phyloP scores from a whole-genome alignment of 2,797 vertebrate species.

The Eurystomus glaucurus region DNA sequence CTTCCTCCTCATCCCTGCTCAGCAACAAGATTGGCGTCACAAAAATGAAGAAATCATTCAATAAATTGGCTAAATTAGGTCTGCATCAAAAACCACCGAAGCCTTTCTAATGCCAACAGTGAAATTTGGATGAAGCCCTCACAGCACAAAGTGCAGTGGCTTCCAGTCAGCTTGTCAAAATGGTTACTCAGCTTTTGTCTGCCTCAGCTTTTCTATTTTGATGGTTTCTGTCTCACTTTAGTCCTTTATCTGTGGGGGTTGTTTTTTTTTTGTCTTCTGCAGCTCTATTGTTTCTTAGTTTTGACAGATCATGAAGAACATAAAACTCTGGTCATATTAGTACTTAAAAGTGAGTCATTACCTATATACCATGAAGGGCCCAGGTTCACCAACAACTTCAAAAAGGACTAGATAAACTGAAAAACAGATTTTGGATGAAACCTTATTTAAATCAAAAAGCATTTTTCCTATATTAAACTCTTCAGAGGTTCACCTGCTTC shows the following conservation, averaged over 20 bases:
- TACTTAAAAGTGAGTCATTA: not conserved
- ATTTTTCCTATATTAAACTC: not conserved
- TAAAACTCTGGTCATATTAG: not conserved
- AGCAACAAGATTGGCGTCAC: conserved; percentile 46
- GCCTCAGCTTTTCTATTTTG: not conserved
- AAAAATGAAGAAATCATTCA: conserved; percentile 64
- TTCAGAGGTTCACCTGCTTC: not conserved
- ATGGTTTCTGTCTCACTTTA: not conserved
- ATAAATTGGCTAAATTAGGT: conserved; percentile 57
- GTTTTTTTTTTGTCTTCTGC: not conserved
- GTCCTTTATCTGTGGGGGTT: not conserved
- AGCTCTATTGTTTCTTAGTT: not conserved
- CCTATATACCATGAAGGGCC: not conserved
- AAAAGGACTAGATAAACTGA: not conserved
- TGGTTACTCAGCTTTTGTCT: not conserved
- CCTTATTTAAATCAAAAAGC: not conserved
- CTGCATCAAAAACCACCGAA: conserved; percentile 46
- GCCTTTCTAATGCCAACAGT: conserved; percentile 21
- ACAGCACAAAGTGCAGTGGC: conserved; percentile 2
- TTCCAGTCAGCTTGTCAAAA: conserved; percentile 28
- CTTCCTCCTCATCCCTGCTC: conserved; percentile 41
- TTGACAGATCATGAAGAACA: not conserved
- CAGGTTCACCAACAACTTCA: not conserved
- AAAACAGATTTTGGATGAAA: not conserved
- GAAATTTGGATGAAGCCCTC: conserved; percentile 16